phyloP scores from a whole-genome alignment of 2,113 vertebrate species.

The Dunckerocampus dactyliophorus region DNA sequence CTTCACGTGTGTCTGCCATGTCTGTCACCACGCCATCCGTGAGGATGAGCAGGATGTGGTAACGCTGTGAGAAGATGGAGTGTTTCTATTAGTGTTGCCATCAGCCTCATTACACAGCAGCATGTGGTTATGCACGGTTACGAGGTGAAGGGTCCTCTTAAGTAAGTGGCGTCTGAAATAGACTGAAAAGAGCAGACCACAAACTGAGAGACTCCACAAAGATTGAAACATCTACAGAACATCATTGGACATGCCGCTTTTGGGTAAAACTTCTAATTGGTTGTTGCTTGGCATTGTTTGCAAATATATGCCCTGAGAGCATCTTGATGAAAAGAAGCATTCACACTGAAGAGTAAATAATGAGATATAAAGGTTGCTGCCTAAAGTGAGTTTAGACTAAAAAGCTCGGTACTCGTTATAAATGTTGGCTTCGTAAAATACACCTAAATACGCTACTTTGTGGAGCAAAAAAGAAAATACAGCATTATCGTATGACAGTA shows the following conservation, averaged over 20 bases:
- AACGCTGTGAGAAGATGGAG: conserved; percentile 74
- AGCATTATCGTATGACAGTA: neutral
- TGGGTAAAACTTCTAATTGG: neutral
- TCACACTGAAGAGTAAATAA: conserved; percentile 39
- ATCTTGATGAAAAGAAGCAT: conserved; percentile 28
- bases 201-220: neutral
- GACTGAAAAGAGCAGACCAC: conserved; percentile 2
- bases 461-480: conserved; percentile 4
- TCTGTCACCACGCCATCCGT: conserved; percentile 92
- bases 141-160: conserved; percentile 1
- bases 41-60: conserved; percentile 92
- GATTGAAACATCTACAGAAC: neutral
- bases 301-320: neutral
- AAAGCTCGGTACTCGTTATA: neutral
- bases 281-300: neutral
- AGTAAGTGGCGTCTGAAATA: conserved; percentile 13
- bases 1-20: conserved; percentile 91
- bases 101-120: conserved; percentile 11
- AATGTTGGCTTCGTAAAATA: conserved; percentile 1
- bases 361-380: conserved; percentile 37
- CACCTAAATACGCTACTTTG: conserved; percentile 13
- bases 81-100: conserved; percentile 11
- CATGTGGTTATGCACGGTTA: conserved; percentile 10
- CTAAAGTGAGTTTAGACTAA: conserved; percentile 6
- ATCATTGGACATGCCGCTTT: too few species aligned